Evolutionary conservation across 1,140 invertebrate species (phyloP), one percentile per base, ranked within the genome.

Genomic region (Mamestra configurata): DNA sequence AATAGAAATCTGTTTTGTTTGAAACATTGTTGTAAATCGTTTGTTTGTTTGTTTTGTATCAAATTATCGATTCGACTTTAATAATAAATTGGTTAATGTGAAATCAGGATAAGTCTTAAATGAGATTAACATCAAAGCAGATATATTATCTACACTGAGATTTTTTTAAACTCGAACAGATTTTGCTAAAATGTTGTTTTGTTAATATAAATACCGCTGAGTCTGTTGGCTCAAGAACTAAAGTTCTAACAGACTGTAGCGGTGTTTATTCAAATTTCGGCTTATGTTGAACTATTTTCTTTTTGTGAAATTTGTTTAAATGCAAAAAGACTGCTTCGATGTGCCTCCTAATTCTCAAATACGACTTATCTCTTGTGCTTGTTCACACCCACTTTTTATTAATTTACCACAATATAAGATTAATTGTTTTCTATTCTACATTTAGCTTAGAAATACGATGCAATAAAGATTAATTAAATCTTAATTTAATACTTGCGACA

Each of bases 141-240:
- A 18, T 79, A 57, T 49, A 8, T 15, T 68, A 72, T 13, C 20
- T 40, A 57, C 61, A 57, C 75, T 77, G 59, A 18, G 6, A 20
- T 31, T 11, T 18, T 6, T 5, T 11, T 35, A 11, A 11, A 61
- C 27, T 76, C 55, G 8, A 35, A 55, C 70, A 20, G 72, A 27
- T n/a, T 43, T 76, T 24, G 40, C 18, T 6, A 10, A 31, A 27
- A 15, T 43, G 1, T 46, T 31, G 49, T 76, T 46, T 77, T 15
- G 6, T 57, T 51, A 77, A 49, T 84, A 82, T 88, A 94, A 94
- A 93, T 92, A 93, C 90, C 92, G 85, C 82, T 87, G 86, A 92
- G 88, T 93, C 91, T 94, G 93, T 85, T 92, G 93, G 93, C 93
- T 95, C 93, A 95, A 94, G 93, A 95, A 95, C 93, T 40, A 31